Evolutionary conservation across 2,113 vertebrate genomes (phyloP), one percentile per base, ranked within the genome.

Genomic region (Ameiurus melas): DNA sequence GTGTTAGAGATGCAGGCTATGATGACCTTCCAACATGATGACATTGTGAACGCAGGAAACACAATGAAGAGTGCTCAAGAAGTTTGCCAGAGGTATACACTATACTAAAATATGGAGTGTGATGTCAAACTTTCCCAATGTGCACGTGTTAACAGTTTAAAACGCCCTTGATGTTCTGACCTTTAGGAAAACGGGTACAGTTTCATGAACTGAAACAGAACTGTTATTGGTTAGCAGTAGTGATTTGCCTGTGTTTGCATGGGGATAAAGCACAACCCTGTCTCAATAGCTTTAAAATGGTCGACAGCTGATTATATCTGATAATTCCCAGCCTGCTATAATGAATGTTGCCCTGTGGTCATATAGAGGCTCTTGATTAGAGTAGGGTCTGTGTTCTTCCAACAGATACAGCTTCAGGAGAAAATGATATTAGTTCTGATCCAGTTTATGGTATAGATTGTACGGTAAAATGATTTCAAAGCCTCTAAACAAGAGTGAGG

Each of bases 1-100:
- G 92, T 97, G 71, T 92, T 96, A 92, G 96, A 97, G 91, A 97
- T 97, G 96, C 96, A 97, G 92, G 96, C 96, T 80, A 96, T 97
- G 96, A 97, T 97, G 96, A 97, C 96, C 10, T 97, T 97, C 90
- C 93, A 97, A 89, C 96, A 94, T 0, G 95, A 96, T 22, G 96
- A 97, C 94, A 95, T 97, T 71, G 93, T 91, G 92, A 95, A 90
- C 1, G 96, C 96, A 4, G 96, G 95, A 36, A 94, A 94, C 79
- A 96, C 94, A 43, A 97, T 97, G 96, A 97, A 97, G 92, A 93
- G 85, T 20, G 96, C 96, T 43, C 95, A 96, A 91, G 96, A 97
- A 39, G 94, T 96, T 75, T 97, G 96, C 90, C 95, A 97, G 90
- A 96, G 96, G 96, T 96, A 90, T 36, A 22, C 47, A 66, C 16